Evolutionary conservation across 1,140 invertebrate species (phyloP).

Genomic region (Halyomorpha halys): DNA sequence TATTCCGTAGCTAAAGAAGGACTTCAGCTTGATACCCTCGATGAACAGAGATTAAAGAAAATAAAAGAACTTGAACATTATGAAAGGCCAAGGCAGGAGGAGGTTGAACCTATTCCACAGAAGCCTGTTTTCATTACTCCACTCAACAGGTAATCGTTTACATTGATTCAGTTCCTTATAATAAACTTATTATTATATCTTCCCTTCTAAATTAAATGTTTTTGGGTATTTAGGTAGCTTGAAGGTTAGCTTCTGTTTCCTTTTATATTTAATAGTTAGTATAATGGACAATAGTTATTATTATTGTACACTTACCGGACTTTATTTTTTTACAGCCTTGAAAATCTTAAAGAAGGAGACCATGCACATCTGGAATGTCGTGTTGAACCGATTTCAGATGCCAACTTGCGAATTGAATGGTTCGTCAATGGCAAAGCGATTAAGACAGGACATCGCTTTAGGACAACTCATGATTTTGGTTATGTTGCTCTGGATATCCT

Average conservation of each 20-base stretch:
- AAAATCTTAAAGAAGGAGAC: conserved; percentile 80
- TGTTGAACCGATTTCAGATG: conserved; percentile 90
- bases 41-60: conserved; percentile 77
- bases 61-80: conserved; percentile 79
- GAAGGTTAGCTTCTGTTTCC: not conserved
- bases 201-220: too few relatives aligned
- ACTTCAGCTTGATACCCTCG: conserved; percentile 75
- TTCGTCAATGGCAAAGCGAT: conserved; percentile 75
- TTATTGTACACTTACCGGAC: not conserved
- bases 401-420: conserved; percentile 92
- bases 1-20: conserved; percentile 57
- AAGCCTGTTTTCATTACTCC: conserved; percentile 79
- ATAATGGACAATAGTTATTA: not conserved
- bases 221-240: too few relatives aligned
- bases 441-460: conserved; percentile 72
- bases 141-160: conserved; percentile 47
- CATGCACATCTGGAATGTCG: conserved; percentile 90
- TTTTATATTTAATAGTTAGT: not conserved
- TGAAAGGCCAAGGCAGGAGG: conserved; percentile 59
- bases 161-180: not conserved
- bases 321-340: conserved; percentile 43
- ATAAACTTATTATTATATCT: too few relatives aligned
- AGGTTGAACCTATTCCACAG: conserved; percentile 64
- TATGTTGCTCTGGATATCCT: conserved; percentile 90
- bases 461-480: conserved; percentile 89